A percentile compares a stretch with the other conserved stretches of the same genome.
These are phyloP conservation scores for Nipponacmea schrenckii DNA, from an alignment of 2,888 invertebrate genomes.

Conservation along the genomic window DNA sequence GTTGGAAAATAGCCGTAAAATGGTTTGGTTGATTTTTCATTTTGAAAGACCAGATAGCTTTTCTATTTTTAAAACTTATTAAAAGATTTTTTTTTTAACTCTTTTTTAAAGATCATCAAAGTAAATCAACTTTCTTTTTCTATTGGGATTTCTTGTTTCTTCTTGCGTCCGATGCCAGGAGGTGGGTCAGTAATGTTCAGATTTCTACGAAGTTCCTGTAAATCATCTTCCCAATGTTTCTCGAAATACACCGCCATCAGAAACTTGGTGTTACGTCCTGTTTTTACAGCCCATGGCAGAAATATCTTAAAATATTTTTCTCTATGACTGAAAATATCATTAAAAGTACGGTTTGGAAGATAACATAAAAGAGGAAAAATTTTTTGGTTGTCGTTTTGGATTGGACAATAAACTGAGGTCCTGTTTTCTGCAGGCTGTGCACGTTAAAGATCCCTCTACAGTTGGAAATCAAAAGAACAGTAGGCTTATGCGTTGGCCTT, in stretches of 20 bases:
- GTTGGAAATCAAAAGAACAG: neutral
- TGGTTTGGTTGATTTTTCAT: too few species aligned
- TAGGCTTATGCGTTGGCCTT: too few species aligned
- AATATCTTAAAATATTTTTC: constrained; percentile 76
- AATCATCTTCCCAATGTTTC: constrained; percentile 89
- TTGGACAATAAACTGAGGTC: neutral
- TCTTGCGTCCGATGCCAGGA: constrained; percentile 27
- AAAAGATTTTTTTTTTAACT: too few species aligned
- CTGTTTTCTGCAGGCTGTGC: too few species aligned
- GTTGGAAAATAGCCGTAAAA: too few species aligned
- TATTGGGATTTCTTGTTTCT: neutral
- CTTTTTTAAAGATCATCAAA: too few species aligned
- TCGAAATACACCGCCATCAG: constrained; percentile 91
- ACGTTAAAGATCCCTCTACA: too few species aligned
- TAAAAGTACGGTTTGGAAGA: neutral
- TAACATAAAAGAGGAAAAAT: neutral
- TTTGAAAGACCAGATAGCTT: too few species aligned
- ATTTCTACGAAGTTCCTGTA: constrained; percentile 83
- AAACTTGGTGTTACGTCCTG: constrained; percentile 74
- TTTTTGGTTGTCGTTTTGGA: neutral
- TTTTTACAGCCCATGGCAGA: constrained; percentile 62
- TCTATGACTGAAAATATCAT: constrained; percentile 47
- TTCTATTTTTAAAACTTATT: too few species aligned
- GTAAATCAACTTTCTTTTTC: too few species aligned
- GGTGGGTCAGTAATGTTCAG: constrained; percentile 75